A percentile compares a stretch with the other conserved stretches of the same genome.
phyloP scores from a whole-genome alignment of 2,113 vertebrate species.

The Piaya cayana region DNA sequence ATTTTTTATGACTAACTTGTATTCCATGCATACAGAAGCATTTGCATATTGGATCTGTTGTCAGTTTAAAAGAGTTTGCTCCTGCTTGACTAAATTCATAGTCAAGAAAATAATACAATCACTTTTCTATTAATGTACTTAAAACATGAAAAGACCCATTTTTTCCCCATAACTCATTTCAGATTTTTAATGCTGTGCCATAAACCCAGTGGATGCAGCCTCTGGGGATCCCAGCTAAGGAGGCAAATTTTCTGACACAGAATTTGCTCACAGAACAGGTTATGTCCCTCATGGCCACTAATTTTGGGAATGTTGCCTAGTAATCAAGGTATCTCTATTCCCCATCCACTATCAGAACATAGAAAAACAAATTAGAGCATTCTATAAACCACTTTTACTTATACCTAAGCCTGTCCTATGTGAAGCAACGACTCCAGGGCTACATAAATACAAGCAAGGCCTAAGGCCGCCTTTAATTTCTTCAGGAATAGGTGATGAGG shows the following conservation, averaged over 20 bases:
- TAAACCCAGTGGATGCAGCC: background rate
- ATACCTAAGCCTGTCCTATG: background rate
- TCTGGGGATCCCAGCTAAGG: background rate
- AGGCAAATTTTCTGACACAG: background rate
- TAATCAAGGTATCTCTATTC: background rate
- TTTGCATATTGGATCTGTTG: background rate
- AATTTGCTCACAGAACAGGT: constrained; percentile 1
- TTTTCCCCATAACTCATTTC: background rate
- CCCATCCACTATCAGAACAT: background rate
- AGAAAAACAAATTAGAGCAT: background rate
- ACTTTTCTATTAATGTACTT: background rate
- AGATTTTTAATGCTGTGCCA: background rate
- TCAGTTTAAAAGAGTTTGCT: background rate
- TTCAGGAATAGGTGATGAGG: background rate
- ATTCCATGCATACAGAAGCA: accelerated
- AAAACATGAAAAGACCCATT: background rate
- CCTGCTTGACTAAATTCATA: background rate
- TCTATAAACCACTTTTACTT: background rate
- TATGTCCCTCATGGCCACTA: background rate
- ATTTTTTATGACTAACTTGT: background rate
- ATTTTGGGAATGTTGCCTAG: background rate
- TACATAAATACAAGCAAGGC: background rate
- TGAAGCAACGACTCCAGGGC: background rate
- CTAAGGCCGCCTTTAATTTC: background rate
- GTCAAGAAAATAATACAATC: background rate